Evolutionary conservation across 1,140 invertebrate species (phyloP), one percentile per base, ranked within the genome.

Genomic region (Hypothenemus hampei): DNA sequence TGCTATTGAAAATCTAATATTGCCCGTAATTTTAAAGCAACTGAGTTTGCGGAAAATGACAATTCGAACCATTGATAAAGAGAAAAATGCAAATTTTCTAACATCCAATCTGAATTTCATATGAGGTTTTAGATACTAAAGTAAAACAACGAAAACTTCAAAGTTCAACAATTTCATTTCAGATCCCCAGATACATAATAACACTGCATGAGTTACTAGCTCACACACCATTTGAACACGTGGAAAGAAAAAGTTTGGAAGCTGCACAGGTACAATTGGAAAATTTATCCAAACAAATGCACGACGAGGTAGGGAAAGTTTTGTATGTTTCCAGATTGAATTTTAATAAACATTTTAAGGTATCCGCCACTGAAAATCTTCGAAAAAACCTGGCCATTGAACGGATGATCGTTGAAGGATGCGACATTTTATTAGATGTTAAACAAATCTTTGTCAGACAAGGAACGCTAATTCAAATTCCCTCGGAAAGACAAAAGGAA

Each of bases 401-500:
- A 73, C 75, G 93, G 49, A 95, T 96, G 90, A 96, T 97, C 41
- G 85, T 93, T 0, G 92, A 95, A 72, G 92, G 92, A 3, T 97
- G 92, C 74, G 92, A 96, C 71, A 93, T 96, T 63, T 75, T 96
- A 35, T 75, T 97, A 21, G 92, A 97, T 67, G 91, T 94, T 11
- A 95, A 94, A 74, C 92, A 97, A 78, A 89, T 93, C 11, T 91
- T 90, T 72, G 87, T 91, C 15, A 76, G 87, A 60, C 87, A 91
- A 81, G 85, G 86, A 58, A 78, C 78, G 47, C 70, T 89, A 3
- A 78, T 88, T 33, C 86, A 89, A 70, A 75, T 88, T 22, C 69
- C 83, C 37, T 71, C 66, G 49, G 79, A 87, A 26, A 85, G 86
- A 71, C 69, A 73, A 37, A 79, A 80, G 65, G 73, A 77, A 16